phyloP scores from a whole-genome alignment of 2,113 vertebrate species.

The Oriolus oriolus region DNA sequence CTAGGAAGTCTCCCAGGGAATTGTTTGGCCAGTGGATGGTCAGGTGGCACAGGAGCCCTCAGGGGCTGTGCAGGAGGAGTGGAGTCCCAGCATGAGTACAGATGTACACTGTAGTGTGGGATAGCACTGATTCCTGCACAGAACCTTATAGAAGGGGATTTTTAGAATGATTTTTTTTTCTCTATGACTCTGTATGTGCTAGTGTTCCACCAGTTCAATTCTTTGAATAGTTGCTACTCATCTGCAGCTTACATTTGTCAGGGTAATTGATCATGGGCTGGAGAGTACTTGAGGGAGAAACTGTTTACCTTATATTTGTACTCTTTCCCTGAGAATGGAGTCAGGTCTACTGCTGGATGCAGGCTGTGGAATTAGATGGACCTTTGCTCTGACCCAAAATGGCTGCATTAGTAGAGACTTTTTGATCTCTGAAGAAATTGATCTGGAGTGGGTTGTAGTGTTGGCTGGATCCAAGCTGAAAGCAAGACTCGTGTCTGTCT shows the following conservation, averaged over 20 bases:
- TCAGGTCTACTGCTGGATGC: not conserved
- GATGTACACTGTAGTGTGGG: not conserved
- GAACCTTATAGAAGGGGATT: rapidly evolving
- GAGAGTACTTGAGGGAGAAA: not conserved
- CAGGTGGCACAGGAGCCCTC: not conserved
- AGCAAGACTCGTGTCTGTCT: not conserved
- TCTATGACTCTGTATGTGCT: not conserved
- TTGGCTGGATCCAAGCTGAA: not conserved
- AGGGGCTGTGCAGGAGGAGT: not conserved
- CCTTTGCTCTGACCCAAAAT: not conserved
- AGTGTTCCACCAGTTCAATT: not conserved
- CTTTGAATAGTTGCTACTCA: not conserved
- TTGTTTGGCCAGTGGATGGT: not conserved
- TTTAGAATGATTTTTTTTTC: no score
- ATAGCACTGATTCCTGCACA: not conserved
- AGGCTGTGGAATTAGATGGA: not conserved
- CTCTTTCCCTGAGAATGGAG: not conserved
- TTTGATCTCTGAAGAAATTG: not conserved
- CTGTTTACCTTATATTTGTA: not conserved
- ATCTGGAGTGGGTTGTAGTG: not conserved
- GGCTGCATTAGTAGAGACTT: not conserved
- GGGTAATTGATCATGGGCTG: not conserved
- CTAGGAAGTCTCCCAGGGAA: not conserved
- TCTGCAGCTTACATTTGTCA: not conserved
- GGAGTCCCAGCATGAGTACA: not conserved